Base-by-base conservation (phyloP, 2,888 invertebrate genomes). In the Operophtera brumata region DNA sequence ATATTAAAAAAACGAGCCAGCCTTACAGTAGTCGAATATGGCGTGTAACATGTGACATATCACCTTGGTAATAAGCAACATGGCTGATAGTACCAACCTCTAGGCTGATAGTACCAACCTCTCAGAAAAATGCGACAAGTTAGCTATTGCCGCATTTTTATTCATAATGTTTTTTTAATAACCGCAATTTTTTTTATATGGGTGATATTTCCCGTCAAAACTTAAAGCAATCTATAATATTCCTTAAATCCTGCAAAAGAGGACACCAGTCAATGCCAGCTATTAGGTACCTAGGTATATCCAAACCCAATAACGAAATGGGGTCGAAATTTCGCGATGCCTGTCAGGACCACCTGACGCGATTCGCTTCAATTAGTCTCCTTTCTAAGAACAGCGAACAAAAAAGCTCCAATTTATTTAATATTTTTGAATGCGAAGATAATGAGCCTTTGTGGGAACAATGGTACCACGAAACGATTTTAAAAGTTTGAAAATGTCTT, bases 331-430 rank as follows among this genome's bases (percentile, higher is more conserved):
- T 54, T 47, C 43, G 37, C 44, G 53, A 58, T 54, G 51, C 57
- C 61, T 60, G 66, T 64, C 65, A 53, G 43, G n/a, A 43, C 37
- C 69, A 69, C 67, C 66, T 69, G 69, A 63, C 65, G 67, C 64
- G 54, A 61, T 64, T 60, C 62, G 61, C 54, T 60, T 62, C 64
- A 65, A 66, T 67, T 61, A 60, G 61, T 58, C 45, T 59, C 25
- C 46, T 49, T 32, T 41, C 26, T 47, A 61, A 59, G 57, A 61
- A 61, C 49, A 49, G 35, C 11, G 42, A 50, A 54, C 26, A 14
- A 45, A 45, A 41, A 57, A 45, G 13, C 25, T 12, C 30, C 14
- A 36, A 50, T 55, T 46, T 32, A 30, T 34, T 11, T 34, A 34
- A 11, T 34, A 11, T 11, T 34, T 44, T 39, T 28, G 10, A 42